Percentiles rank a stretch among this genome's conserved stretches.
Evolutionary conservation across 2,888 invertebrate genomes (phyloP).

Genomic region (Plagiodera versicolora): DNA sequence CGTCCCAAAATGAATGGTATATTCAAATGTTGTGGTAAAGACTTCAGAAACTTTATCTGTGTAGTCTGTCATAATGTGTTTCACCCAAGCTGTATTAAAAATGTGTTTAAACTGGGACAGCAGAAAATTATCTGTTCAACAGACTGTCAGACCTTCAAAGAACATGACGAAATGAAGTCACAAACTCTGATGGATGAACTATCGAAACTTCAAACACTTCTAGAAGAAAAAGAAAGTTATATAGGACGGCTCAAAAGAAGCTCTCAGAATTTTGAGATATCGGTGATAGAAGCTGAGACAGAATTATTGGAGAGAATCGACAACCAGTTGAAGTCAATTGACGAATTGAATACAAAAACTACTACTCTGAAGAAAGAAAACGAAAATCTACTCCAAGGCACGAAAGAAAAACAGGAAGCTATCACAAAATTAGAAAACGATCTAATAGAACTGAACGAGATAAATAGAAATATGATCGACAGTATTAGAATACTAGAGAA

Average conservation of each 20-base stretch:
- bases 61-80: too few relatives aligned
- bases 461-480: constrained; percentile 5
- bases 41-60: too few relatives aligned
- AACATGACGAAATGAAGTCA: too few relatives aligned
- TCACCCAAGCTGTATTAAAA: too few relatives aligned
- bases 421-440: constrained; percentile 1
- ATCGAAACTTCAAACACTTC: too few relatives aligned
- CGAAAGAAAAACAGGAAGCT: not conserved
- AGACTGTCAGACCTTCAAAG: too few relatives aligned
- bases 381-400: not conserved
- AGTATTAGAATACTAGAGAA: constrained; percentile 3
- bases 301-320: not conserved
- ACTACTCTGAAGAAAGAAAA: constrained; percentile 5
- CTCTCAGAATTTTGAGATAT: not conserved
- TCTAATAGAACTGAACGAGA: not conserved
- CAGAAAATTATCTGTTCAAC: too few relatives aligned
- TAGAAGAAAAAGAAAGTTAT: not conserved
- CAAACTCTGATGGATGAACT: too few relatives aligned
- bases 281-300: too few relatives aligned
- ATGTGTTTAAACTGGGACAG: too few relatives aligned
- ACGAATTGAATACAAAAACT: not conserved
- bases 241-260: constrained; percentile 1
- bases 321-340: not conserved
- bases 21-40: too few relatives aligned
- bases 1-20: too few relatives aligned